Evolutionary conservation across 2,888 invertebrate genomes (phyloP).

Genomic region (Oxystoma pomonae): DNA sequence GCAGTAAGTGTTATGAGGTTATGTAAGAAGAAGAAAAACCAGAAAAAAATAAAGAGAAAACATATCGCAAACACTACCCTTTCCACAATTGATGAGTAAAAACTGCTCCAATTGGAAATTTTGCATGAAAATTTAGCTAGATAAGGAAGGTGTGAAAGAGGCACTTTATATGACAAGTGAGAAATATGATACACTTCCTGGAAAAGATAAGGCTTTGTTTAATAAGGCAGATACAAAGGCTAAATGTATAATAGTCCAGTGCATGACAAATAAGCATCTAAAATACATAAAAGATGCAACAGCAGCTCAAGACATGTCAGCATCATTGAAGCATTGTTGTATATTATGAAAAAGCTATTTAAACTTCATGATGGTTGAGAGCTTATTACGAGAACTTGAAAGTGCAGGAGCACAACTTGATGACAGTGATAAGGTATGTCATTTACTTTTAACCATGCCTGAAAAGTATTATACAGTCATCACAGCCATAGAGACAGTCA

Average conservation of each 20-base stretch:
- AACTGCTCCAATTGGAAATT: neutral
- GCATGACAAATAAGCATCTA: conserved; percentile 14
- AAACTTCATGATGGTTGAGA: conserved; percentile 1
- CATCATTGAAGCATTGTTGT: conserved; percentile 7
- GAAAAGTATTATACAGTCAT: neutral
- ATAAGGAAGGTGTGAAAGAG: neutral
- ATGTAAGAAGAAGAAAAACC: neutral
- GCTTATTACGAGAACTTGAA: neutral
- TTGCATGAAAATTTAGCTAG: neutral
- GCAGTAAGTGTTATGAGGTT: neutral
- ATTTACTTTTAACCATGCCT: conserved; percentile 6
- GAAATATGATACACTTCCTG: neutral
- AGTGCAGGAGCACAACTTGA: neutral
- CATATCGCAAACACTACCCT: neutral
- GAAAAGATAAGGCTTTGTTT: neutral
- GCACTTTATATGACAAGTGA: no score
- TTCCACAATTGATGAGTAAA: neutral
- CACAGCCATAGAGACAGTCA: neutral
- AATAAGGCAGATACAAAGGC: neutral
- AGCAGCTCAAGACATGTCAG: conserved; percentile 9
- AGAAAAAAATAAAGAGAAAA: neutral
- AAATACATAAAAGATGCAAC: conserved; percentile 13
- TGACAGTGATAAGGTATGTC: conserved; percentile 4
- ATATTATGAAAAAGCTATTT: conserved; percentile 11
- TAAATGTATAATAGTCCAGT: conserved; percentile 8